Conservation (phyloP, 2,113 vertebrate species). For the Arothron firmamentum region DNA sequence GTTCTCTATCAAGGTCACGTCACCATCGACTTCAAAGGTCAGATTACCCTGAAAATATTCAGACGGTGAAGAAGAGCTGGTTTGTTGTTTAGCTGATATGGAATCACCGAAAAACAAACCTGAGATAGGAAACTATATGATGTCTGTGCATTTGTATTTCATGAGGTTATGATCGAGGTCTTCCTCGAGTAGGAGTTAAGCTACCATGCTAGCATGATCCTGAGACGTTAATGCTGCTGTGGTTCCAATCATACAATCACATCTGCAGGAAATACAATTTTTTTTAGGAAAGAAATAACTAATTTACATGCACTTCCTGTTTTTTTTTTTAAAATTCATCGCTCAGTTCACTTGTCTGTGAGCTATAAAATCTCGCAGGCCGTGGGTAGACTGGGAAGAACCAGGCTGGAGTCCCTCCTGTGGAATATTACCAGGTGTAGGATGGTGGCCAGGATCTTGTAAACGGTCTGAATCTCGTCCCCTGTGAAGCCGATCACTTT, state of each 20-base stretch:
- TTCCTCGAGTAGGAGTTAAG: too few relatives aligned
- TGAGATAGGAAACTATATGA: background rate
- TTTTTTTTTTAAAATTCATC: too few relatives aligned
- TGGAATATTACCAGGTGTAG: slow-evolving; percentile 85
- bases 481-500: slow-evolving; percentile 94
- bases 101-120: too few relatives aligned
- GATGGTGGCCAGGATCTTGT: slow-evolving; percentile 91
- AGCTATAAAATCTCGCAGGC: too few relatives aligned
- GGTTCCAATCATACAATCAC: too few relatives aligned
- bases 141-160: too few relatives aligned
- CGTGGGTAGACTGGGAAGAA: background rate
- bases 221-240: too few relatives aligned
- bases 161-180: too few relatives aligned
- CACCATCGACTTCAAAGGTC: slow-evolving; percentile 86
- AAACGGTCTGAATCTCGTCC: slow-evolving; percentile 92
- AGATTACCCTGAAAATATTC: slow-evolving; percentile 83
- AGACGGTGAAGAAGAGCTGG: background rate
- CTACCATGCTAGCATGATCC: too few relatives aligned
- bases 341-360: too few relatives aligned
- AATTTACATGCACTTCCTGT: too few relatives aligned
- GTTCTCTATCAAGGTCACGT: slow-evolving; percentile 87
- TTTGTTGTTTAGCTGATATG: background rate
- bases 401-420: background rate
- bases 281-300: background rate
- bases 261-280: background rate